Conservation (phyloP, 2,888 invertebrate genomes). For the Leptinotarsa tumamoca region DNA sequence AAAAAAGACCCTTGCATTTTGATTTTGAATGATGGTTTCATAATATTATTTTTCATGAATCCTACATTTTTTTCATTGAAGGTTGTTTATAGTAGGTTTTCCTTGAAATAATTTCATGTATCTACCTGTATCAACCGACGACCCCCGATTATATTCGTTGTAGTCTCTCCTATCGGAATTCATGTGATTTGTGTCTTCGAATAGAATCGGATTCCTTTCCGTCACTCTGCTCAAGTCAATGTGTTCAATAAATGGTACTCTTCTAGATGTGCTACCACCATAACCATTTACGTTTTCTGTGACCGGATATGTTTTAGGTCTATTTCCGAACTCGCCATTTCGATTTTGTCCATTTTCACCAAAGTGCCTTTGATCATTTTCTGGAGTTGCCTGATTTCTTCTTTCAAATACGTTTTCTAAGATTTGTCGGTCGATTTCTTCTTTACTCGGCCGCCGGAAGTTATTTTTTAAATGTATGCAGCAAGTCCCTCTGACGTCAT, state of each 20-base stretch:
- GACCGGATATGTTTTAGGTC: no score
- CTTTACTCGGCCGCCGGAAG: background rate
- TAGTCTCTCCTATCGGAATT: background rate
- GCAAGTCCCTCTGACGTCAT: slow-evolving; percentile 6
- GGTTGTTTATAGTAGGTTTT: no score
- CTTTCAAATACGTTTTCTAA: background rate
- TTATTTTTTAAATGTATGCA: background rate
- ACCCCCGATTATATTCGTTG: background rate
- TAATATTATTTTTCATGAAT: no score
- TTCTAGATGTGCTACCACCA: background rate
- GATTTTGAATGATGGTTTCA: no score
- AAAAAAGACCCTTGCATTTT: no score
- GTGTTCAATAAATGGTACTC: background rate
- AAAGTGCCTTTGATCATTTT: background rate
- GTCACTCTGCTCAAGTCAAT: no score
- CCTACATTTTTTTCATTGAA: no score
- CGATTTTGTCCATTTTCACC: background rate
- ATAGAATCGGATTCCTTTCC: no score
- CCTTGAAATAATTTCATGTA: no score
- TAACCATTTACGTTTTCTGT: slow-evolving; percentile 1
- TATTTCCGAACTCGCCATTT: background rate
- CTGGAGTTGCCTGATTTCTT: background rate
- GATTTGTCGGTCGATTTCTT: slow-evolving; percentile 1
- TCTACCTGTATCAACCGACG: no score
- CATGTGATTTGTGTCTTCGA: background rate